These are phyloP conservation scores for Pseudomyrmex dendroicus DNA, from an alignment of 1,140 invertebrate genomes.

Conservation along the genomic window DNA sequence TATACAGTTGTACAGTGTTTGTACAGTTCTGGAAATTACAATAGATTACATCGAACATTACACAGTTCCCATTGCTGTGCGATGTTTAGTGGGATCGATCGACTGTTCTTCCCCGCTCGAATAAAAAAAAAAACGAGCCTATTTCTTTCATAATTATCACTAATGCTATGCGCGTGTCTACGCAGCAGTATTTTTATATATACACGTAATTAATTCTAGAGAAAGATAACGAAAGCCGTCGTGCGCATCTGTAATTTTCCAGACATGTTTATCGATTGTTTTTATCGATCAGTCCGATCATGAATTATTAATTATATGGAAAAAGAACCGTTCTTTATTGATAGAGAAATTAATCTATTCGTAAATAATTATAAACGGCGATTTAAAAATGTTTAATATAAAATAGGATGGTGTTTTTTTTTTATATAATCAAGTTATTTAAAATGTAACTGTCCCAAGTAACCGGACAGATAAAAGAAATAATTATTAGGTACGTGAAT, in stretches of 20 bases:
- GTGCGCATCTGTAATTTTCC: constrained; percentile 19
- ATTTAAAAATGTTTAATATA: no score
- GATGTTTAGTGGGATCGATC: neutral
- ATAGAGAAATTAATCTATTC: no score
- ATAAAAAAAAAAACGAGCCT: neutral
- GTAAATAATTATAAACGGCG: no score
- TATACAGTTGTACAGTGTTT: no score
- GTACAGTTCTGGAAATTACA: neutral
- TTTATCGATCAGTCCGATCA: no score
- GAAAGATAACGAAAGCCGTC: constrained; percentile 23
- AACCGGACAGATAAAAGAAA: no score
- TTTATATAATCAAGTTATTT: no score
- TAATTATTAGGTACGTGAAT: no score
- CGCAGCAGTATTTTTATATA: neutral
- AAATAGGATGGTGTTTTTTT: no score
- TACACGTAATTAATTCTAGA: constrained; percentile 17
- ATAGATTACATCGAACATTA: neutral
- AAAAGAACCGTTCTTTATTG: no score
- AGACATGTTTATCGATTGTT: neutral
- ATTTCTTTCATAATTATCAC: neutral
- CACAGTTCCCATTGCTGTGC: neutral
- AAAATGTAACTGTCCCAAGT: no score
- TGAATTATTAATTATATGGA: no score
- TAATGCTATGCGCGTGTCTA: neutral
- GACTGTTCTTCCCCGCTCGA: constrained; percentile 2